Percentiles rank a stretch among this genome's conserved stretches.
Evolutionary conservation across 2,797 vertebrate species (phyloP).

Genomic region (Lindbergichthys nudifrons): DNA sequence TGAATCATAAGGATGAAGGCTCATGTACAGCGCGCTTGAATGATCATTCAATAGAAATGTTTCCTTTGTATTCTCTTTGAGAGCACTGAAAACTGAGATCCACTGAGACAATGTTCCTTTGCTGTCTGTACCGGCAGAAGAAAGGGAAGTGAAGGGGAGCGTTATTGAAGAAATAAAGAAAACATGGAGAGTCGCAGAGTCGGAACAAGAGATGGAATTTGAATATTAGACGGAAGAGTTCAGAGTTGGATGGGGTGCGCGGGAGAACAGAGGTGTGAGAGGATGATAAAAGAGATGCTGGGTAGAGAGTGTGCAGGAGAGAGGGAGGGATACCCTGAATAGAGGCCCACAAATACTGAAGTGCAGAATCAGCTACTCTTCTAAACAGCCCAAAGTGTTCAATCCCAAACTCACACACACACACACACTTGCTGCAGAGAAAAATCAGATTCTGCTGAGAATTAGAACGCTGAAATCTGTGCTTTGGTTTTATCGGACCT

Average conservation of each 20-base stretch:
- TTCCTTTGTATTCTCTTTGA: conserved; percentile 12
- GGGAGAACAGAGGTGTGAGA: conserved; percentile 31
- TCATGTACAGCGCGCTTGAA: conserved; percentile 7
- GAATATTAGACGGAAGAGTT: conserved; percentile 51
- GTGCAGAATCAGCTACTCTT: conserved; percentile 43
- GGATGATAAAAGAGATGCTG: conserved; percentile 46
- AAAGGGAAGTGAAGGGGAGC: not conserved
- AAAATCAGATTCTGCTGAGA: too few relatives aligned
- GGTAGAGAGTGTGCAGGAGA: conserved; percentile 3
- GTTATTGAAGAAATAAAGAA: conserved; percentile 37
- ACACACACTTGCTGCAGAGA: not conserved
- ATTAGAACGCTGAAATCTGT: not conserved
- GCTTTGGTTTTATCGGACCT: not conserved
- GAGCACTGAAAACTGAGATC: conserved; percentile 14
- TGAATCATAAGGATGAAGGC: conserved; percentile 22
- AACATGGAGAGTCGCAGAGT: conserved; percentile 32
- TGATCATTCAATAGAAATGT: conserved; percentile 38
- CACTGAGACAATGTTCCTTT: conserved; percentile 2
- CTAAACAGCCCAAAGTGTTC: conserved; percentile 39
- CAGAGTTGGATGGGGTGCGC: conserved; percentile 23
- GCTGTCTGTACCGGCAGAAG: conserved; percentile 13
- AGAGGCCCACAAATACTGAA: conserved; percentile 29
- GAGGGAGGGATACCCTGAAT: conserved; percentile 29
- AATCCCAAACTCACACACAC: conserved; percentile 7
- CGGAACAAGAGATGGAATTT: conserved; percentile 43